phyloP scores from a whole-genome alignment of 2,888 invertebrate genomes.

The Dastarcus helophoroides region DNA sequence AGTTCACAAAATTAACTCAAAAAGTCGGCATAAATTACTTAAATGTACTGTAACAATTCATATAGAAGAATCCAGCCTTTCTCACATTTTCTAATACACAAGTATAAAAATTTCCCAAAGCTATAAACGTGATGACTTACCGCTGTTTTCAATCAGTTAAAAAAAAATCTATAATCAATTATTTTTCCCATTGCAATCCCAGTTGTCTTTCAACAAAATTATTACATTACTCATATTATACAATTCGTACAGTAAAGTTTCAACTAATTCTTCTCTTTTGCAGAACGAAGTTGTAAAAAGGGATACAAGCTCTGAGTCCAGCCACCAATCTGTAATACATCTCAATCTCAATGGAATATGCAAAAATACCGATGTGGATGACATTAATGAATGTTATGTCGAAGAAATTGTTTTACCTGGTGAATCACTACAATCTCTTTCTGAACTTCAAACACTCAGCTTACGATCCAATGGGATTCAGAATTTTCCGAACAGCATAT shows the following conservation, averaged over 20 bases:
- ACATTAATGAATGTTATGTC: constrained; percentile 25
- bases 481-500: constrained; percentile 47
- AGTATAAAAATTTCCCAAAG: too few species aligned
- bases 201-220: background rate
- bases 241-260: background rate
- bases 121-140: too few species aligned
- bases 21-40: too few species aligned
- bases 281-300: too few species aligned
- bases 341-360: constrained; percentile 34
- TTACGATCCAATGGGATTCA: constrained; percentile 46
- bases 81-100: too few species aligned
- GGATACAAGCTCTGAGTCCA: too few species aligned
- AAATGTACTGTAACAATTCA: too few species aligned
- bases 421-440: constrained; percentile 30
- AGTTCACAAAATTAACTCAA: too few species aligned
- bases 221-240: background rate
- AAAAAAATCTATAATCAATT: too few species aligned
- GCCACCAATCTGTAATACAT: constrained; percentile 20
- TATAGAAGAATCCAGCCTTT: too few species aligned
- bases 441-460: constrained; percentile 33
- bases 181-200: background rate
- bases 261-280: too few species aligned
- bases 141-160: too few species aligned
- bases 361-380: constrained; percentile 20
- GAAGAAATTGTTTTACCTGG: constrained; percentile 34